phyloP scores from a whole-genome alignment of 1,140 invertebrate genomes.

The Adelges cooleyi region DNA sequence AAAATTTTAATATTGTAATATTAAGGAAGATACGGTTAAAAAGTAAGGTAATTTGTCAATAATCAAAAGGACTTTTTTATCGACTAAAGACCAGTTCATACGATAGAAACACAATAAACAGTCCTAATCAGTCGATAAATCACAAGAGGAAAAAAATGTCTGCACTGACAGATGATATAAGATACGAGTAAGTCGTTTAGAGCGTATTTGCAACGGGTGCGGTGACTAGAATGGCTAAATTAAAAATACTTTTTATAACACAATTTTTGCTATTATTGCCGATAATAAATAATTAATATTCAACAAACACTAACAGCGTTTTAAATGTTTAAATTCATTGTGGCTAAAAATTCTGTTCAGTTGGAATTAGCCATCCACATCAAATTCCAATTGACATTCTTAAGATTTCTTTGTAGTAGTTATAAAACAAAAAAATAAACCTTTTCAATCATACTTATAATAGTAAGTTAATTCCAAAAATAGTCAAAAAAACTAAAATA shows the following conservation, averaged over 20 bases:
- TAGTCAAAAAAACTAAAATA: not conserved
- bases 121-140: no score
- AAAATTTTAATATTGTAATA: no score
- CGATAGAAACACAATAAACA: no score
- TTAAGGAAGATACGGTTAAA: no score
- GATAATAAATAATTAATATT: not conserved
- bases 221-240: not conserved
- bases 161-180: not conserved
- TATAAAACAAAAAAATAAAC: no score
- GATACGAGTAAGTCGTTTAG: not conserved
- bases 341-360: not conserved
- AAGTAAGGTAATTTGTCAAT: no score
- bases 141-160: no score
- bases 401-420: not conserved
- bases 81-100: no score
- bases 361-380: slow-evolving; percentile 9
- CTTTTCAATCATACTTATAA: no score
- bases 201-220: no score
- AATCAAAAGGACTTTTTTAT: no score
- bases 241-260: not conserved
- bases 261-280: not conserved
- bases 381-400: not conserved
- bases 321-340: not conserved
- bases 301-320: not conserved
- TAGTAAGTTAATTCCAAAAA: not conserved